phyloP scores from a whole-genome alignment of 2,113 vertebrate genomes.

The Gracilinanus agilis region DNA sequence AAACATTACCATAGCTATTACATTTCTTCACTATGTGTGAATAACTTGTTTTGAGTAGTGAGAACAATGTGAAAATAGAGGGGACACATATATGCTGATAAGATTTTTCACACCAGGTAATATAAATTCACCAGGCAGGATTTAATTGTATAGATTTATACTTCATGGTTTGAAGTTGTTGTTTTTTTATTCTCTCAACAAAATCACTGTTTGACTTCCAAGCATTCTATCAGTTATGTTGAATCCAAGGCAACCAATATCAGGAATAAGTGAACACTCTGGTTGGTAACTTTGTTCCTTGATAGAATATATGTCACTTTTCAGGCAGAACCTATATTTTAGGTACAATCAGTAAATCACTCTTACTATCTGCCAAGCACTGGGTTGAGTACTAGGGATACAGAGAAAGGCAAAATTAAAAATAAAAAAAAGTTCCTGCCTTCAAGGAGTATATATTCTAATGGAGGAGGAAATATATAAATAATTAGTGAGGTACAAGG shows the following conservation, averaged over 20 bases:
- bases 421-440: neutral
- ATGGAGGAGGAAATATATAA: neutral
- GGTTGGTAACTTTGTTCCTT: neutral
- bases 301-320: conserved; percentile 10
- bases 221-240: conserved; percentile 6
- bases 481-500: neutral
- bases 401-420: neutral
- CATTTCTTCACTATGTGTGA: neutral
- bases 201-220: conserved; percentile 49
- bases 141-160: neutral
- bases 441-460: neutral
- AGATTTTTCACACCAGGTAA: neutral
- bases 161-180: conserved; percentile 8
- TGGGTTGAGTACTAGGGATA: neutral
- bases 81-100: conserved; percentile 4
- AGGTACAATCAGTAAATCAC: neutral
- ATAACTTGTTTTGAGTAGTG: neutral
- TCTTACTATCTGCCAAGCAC: neutral
- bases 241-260: conserved; percentile 40
- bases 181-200: neutral
- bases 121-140: neutral
- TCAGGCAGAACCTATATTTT: neutral
- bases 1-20: neutral
- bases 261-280: conserved; percentile 14
- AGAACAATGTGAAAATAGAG: neutral